phyloP scores from a whole-genome alignment of 2,797 vertebrate genomes.

The Gallinago nigripennis region DNA sequence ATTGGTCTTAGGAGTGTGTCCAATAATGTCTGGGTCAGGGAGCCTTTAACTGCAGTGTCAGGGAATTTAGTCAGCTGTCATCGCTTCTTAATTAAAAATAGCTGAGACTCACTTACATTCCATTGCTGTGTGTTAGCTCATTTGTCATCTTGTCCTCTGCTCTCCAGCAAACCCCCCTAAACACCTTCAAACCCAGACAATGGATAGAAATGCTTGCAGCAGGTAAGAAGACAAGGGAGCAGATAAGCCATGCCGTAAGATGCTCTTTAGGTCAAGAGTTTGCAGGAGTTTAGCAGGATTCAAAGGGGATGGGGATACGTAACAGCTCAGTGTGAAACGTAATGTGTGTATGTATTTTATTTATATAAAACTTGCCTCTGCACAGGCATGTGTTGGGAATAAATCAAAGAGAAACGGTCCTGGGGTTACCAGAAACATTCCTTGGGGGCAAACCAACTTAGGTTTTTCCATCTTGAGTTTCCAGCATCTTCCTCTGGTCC shows the following conservation, averaged over 20 bases:
- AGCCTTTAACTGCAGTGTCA: slow-evolving; percentile 69
- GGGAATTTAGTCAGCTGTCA: slow-evolving; percentile 77
- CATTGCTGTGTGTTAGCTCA: slow-evolving; percentile 6
- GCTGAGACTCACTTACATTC: slow-evolving; percentile 59
- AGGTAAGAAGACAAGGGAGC: not conserved
- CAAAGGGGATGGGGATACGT: not conserved
- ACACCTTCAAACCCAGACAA: not conserved
- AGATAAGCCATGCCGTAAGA: rapidly evolving
- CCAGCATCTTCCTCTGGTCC: not conserved
- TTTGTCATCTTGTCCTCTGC: slow-evolving; percentile 44
- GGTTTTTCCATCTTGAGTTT: not conserved
- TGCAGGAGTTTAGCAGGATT: not conserved
- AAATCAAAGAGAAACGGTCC: not conserved
- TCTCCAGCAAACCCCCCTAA: not conserved
- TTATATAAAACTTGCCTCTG: not conserved
- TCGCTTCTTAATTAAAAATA: slow-evolving; percentile 80
- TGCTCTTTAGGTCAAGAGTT: not conserved
- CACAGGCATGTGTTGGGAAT: not conserved
- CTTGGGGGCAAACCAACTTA: not conserved
- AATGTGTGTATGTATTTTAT: not conserved
- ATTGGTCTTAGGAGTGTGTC: slow-evolving; percentile 52
- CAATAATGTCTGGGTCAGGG: slow-evolving; percentile 69
- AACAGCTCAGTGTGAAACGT: not conserved
- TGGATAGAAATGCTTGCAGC: not conserved
- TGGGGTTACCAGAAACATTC: not conserved